Evolutionary conservation across 2,113 vertebrate species (phyloP).

Genomic region (Alces alces): DNA sequence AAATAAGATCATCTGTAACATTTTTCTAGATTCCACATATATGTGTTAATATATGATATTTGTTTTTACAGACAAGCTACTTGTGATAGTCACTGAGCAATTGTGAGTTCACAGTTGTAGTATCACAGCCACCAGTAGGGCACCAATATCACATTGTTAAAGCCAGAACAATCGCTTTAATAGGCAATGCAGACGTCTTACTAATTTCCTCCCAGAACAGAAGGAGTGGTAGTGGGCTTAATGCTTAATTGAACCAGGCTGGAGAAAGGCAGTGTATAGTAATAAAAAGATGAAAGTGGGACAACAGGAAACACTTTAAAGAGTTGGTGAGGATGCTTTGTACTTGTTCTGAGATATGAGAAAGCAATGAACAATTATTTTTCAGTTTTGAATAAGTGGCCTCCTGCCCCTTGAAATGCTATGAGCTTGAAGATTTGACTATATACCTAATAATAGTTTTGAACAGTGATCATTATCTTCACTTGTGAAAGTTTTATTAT

Average conservation of each 20-base stretch:
- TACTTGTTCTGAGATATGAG: neutral
- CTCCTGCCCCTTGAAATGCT: neutral
- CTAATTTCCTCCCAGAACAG: neutral
- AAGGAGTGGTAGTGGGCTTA: neutral
- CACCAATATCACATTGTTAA: neutral
- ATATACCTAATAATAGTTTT: neutral
- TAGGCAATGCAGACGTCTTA: neutral
- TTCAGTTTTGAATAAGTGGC: neutral
- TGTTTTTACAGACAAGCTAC: neutral
- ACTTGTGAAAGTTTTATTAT: constrained; percentile 21
- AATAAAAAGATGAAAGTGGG: neutral
- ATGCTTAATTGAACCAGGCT: neutral
- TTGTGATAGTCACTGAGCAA: neutral
- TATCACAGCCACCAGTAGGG: neutral
- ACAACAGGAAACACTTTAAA: neutral
- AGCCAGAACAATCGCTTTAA: neutral
- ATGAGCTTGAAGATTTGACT: neutral
- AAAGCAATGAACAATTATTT: neutral
- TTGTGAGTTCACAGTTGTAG: neutral
- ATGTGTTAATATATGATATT: neutral
- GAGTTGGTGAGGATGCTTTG: neutral
- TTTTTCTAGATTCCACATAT: neutral
- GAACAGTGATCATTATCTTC: neutral
- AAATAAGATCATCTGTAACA: neutral
- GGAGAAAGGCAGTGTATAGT: neutral